Evolutionary conservation across 2,888 invertebrate species (phyloP).

Genomic region (Phragmatobia fuliginosa): DNA sequence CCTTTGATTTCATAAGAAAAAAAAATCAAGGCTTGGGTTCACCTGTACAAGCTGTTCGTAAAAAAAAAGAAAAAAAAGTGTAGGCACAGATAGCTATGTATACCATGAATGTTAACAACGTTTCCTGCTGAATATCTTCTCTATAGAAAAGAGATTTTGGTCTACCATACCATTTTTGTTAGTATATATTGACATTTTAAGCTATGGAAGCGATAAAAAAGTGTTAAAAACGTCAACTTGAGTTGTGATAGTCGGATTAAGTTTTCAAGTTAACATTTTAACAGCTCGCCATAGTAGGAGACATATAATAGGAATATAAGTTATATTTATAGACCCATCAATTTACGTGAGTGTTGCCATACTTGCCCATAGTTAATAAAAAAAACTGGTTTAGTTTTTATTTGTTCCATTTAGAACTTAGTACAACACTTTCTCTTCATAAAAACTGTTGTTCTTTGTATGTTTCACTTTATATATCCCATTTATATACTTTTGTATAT

Average conservation of each 20-base stretch:
- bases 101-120: not conserved
- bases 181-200: not conserved
- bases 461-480: not conserved
- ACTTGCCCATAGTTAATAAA: not conserved
- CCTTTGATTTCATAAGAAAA: slow-evolving; percentile 15
- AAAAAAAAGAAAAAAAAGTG: not conserved
- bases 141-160: no score
- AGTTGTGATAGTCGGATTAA: not conserved
- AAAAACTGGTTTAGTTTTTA: not conserved
- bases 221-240: slow-evolving; percentile 1
- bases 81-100: not conserved
- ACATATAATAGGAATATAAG: not conserved
- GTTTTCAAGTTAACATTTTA: not conserved
- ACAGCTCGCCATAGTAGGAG: not conserved
- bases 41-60: not conserved
- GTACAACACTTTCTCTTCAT: not conserved
- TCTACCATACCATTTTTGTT: no score
- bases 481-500: not conserved
- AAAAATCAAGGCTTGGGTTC: not conserved
- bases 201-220: not conserved
- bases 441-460: not conserved
- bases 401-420: not conserved
- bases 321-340: not conserved
- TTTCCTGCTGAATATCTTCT: no score
- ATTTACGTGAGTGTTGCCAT: not conserved